These are phyloP conservation scores for Diabrotica virgifera DNA, from an alignment of 1,140 invertebrate genomes.

Conservation along the genomic window DNA sequence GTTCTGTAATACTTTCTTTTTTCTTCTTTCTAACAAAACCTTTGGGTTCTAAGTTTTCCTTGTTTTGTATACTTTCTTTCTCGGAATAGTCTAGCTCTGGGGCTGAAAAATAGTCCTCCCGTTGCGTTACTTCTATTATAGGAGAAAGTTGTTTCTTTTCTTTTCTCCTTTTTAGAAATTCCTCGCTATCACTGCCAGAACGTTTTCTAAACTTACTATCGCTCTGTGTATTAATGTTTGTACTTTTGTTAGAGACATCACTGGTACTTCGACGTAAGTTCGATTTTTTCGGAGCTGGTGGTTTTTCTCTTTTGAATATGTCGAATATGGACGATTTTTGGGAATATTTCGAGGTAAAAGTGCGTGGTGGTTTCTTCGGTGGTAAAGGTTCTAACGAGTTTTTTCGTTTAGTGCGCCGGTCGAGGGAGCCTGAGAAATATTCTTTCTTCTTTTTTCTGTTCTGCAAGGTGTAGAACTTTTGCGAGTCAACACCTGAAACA, in stretches of 20 bases:
- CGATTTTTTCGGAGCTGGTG: conserved; percentile 47
- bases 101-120: conserved; percentile 65
- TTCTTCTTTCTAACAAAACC: conserved; percentile 14
- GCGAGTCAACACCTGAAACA: conserved; percentile 50
- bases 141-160: conserved; percentile 68
- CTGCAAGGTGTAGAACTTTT: conserved; percentile 64
- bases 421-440: conserved; percentile 49
- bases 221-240: conserved; percentile 39
- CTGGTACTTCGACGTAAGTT: conserved; percentile 61
- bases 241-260: conserved; percentile 63
- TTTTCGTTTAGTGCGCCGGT: conserved; percentile 43
- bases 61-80: conserved; percentile 26
- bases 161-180: conserved; percentile 22
- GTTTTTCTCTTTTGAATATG: conserved; percentile 56
- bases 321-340: conserved; percentile 57
- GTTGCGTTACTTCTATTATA: conserved; percentile 66
- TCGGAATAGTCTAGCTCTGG: conserved; percentile 18
- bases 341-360: conserved; percentile 49
- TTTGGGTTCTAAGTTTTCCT: conserved; percentile 16
- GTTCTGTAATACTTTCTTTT: conserved; percentile 35
- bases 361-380: conserved; percentile 44
- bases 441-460: conserved; percentile 51
- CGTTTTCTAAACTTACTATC: conserved; percentile 46
- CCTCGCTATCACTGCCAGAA: conserved; percentile 50
- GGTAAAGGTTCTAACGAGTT: conserved; percentile 36